Evolutionary conservation across 2,888 invertebrate species (phyloP), one percentile per base, ranked within the genome.

Genomic region (Drosophila meridiana): DNA sequence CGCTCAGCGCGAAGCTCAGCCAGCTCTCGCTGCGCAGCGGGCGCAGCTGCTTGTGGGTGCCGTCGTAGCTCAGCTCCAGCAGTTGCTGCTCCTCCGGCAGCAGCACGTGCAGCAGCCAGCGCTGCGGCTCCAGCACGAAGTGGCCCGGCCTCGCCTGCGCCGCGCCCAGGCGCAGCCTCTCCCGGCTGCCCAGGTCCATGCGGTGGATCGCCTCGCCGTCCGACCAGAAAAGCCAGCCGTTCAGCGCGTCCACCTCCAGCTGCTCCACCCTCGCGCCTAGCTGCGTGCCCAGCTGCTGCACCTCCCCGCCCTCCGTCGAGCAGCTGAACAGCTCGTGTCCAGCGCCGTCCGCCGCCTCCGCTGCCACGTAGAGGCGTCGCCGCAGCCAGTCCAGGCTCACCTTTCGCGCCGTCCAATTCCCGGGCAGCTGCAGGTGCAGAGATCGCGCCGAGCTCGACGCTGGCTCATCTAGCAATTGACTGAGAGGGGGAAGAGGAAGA

Each of bases 311-410:
- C 1, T 61, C 58, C 14, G 71, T 30, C 9, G 76, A 66, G 20
- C 62, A 64, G 56, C 68, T 80, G 1, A 82, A 30, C 8, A 85
- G 34, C 13, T 71, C 56, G 32, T 20, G 11, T n/a, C 8, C 36
- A 0, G 14, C 28, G 0, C 13, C n/a, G 4, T 28, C n/a, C 5
- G 1, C 20, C 0, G 43, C 11, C 92, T 97, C 96, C 0, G 96
- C 97, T 38, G 98, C 94, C 63, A 98, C 95, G 88, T 98, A 98
- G 3, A 98, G 94, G 68, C 97, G 95, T 71, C 96, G 95, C 90
- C 97, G 97, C 42, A 99, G 93, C 98, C 98, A 99, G 92, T 99
- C 99, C 0, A 98, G 95, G 1, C 97, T 96, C 9, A 97, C 90
- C 77, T 96, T 96, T 57, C 96, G 92, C 0, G 97, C 96, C 69